Base-by-base conservation (phyloP, 2,113 vertebrate species). In the Athene cunicularia region DNA sequence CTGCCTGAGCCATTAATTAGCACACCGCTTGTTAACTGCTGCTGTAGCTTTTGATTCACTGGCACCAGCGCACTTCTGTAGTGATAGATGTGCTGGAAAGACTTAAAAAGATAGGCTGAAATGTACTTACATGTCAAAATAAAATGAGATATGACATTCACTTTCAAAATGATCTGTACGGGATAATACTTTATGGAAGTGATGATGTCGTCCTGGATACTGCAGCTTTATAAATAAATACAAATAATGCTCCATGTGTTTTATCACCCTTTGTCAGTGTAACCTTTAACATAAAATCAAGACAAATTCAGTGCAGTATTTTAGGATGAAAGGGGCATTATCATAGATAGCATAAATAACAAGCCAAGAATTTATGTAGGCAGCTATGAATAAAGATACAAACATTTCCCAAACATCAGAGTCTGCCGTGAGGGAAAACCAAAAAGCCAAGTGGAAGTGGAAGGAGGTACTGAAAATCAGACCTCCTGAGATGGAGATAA, bases 1-100 rank as follows among this genome's bases (percentile, higher is more conserved):
- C 52, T 87, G 58, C 47, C 80, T 90, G 79, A 93, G 60, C 56
- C 75, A 80, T 91, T 95, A 97, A 97, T 95, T 92, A 95, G 39
- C 75, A 86, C 45, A n/a, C 4, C 3, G 18, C 56, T 76, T 85
- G 71, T 88, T 96, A 94, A 93, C 49, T 95, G 90, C 89, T 88
- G 71, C 52, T 71, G 30, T 26, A 93, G 81, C 84, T 91, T 96
- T 91, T 94, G 62, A 94, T 85, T 97, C 94, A 90, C 71, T 80
- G 84, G 66, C 73, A 76, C 2, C 45, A 80, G 58, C 41, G 81
- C 33, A 15, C 39, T 82, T 41, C 53, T 63, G 30, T 20, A 37
- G 62, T 93, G 94, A 95, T 68, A 58, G 84, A 95, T 91, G 91
- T 60, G 50, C 71, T 91, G 55, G 50, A 85, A 93, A 82, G 49